These are phyloP conservation scores for Pseudoatta argentina DNA, from an alignment of 1,140 invertebrate species.

Conservation along the genomic window DNA sequence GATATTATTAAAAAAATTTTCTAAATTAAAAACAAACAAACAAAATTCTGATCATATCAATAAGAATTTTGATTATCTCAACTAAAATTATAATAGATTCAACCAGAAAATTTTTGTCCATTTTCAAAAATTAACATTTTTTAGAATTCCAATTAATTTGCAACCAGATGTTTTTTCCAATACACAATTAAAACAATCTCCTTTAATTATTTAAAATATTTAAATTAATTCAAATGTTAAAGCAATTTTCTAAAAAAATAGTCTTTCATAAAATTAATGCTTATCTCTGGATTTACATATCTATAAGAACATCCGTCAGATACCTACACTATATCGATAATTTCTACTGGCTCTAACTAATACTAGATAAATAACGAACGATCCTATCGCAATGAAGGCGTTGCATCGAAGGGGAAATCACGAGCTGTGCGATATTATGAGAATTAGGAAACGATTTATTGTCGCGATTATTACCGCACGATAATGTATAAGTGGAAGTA, in stretches of 20 bases:
- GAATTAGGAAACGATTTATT: constrained; percentile 42
- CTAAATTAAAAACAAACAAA: too few relatives aligned
- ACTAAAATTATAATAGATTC: too few relatives aligned
- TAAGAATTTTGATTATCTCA: too few relatives aligned
- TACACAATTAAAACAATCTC: neutral
- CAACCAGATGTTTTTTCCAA: too few relatives aligned
- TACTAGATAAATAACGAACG: constrained; percentile 35
- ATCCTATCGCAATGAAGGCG: constrained; percentile 12
- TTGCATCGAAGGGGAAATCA: constrained; percentile 12
- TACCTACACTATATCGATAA: neutral
- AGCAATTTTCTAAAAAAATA: neutral
- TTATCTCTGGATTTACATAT: constrained; percentile 11
- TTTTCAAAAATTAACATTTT: too few relatives aligned
- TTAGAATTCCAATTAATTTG: too few relatives aligned
- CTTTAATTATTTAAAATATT: neutral
- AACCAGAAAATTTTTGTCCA: too few relatives aligned
- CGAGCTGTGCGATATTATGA: constrained; percentile 15
- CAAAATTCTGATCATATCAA: too few relatives aligned
- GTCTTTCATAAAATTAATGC: neutral
- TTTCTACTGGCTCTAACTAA: constrained; percentile 7
- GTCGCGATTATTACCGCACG: constrained; percentile 13
- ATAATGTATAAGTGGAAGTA: constrained; percentile 13
- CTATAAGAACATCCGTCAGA: constrained; percentile 11
- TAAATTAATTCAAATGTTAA: neutral
- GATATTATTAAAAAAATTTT: neutral